Percentiles rank a stretch among this genome's conserved stretches.
These are phyloP conservation scores for Rhinoraja longicauda DNA, from an alignment of 2,797 vertebrate genomes.

Conservation along the genomic window DNA sequence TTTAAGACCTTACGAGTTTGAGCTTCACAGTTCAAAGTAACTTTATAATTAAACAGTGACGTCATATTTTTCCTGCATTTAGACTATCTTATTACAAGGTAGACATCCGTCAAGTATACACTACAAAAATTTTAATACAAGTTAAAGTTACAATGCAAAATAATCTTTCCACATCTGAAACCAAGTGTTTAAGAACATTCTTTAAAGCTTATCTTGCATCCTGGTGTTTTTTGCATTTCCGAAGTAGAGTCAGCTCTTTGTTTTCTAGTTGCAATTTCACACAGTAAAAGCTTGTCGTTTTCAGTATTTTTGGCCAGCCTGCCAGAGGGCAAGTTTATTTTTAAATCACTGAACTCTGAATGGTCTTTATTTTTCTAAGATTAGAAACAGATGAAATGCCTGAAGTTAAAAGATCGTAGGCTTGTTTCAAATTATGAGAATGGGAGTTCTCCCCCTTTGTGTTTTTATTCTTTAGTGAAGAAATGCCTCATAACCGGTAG, in stretches of 20 bases:
- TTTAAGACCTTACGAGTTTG: background rate
- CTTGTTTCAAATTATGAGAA: constrained; percentile 64
- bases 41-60: background rate
- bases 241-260: constrained; percentile 63
- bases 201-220: constrained; percentile 11
- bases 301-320: constrained; percentile 57
- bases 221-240: constrained; percentile 57
- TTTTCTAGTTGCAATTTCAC: constrained; percentile 62
- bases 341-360: constrained; percentile 65
- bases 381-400: constrained; percentile 74
- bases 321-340: constrained; percentile 67
- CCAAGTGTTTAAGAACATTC: background rate
- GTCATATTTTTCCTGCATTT: background rate
- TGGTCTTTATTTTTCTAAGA: constrained; percentile 70
- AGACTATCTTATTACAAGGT: background rate
- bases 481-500: constrained; percentile 83
- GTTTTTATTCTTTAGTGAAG: constrained; percentile 69
- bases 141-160: background rate
- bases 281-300: constrained; percentile 74
- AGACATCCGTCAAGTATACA: background rate
- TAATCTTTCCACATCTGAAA: background rate
- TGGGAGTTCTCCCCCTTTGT: constrained; percentile 54
- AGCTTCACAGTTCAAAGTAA: background rate
- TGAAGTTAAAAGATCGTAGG: constrained; percentile 69
- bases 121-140: background rate